Evolutionary conservation across 2,888 invertebrate species (phyloP).

Genomic region (Phymatocera aterrima): DNA sequence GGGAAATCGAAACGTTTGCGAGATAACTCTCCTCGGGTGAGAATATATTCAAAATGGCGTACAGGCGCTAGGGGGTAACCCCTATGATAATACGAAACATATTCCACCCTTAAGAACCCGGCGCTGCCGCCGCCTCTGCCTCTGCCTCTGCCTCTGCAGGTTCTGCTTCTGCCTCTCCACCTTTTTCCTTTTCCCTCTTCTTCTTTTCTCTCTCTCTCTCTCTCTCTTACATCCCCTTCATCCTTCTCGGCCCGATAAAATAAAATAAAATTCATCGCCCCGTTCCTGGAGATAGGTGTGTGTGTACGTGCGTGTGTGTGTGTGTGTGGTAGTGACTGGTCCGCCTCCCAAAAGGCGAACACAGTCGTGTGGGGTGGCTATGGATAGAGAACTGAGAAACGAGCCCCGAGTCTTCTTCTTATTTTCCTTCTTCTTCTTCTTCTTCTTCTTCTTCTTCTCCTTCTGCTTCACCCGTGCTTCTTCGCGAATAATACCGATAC

Average conservation of each 20-base stretch:
- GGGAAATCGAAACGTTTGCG: constrained; percentile 74
- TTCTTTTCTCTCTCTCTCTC: background rate
- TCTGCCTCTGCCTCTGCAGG: constrained; percentile 31
- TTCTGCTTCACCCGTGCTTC: constrained; percentile 43
- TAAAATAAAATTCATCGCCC: constrained; percentile 73
- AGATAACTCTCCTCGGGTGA: constrained; percentile 73
- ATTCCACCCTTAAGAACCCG: constrained; percentile 70
- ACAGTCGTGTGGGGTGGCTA: constrained; percentile 20
- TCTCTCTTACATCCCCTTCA: background rate
- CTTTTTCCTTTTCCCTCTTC: background rate
- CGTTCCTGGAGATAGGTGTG: constrained; percentile 6
- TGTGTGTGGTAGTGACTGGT: background rate
- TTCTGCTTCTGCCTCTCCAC: constrained; percentile 22
- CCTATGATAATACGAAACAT: constrained; percentile 74
- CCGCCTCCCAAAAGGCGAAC: constrained; percentile 38
- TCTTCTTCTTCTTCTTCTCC: constrained; percentile 37
- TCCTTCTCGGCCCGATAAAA: constrained; percentile 55
- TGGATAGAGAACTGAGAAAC: background rate
- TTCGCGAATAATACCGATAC: constrained; percentile 33
- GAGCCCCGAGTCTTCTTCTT: background rate
- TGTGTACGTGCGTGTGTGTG: background rate
- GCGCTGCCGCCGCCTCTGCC: constrained; percentile 40
- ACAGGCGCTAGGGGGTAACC: constrained; percentile 66
- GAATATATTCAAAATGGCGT: constrained; percentile 75
- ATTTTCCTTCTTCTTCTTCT: background rate